A percentile compares a stretch with the other conserved stretches of the same genome.
Evolutionary conservation across 2,888 invertebrate species (phyloP).

Genomic region (Cylindroiulus punctatus): DNA sequence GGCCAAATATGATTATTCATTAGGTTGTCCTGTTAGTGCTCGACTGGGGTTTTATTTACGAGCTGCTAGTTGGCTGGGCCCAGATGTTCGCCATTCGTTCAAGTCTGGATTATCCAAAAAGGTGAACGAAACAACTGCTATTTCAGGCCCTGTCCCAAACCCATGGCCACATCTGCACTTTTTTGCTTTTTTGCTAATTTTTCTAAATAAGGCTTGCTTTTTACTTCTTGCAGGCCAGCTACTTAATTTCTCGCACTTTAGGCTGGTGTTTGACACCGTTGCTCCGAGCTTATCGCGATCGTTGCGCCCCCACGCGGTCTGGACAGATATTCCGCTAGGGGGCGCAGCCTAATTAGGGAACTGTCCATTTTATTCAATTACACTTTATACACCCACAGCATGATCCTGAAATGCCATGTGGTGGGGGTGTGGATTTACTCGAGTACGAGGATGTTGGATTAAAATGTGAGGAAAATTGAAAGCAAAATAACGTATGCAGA

Average conservation of each 20-base stretch:
- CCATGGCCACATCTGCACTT: slow-evolving; percentile 21
- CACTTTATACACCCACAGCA: too few species aligned
- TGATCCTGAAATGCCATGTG: too few species aligned
- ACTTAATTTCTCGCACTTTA: slow-evolving; percentile 23
- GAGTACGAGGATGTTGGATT: too few species aligned
- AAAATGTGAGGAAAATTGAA: too few species aligned
- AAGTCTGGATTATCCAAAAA: slow-evolving; percentile 31
- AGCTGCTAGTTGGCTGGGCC: slow-evolving; percentile 41
- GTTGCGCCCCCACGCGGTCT: not conserved
- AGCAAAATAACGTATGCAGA: too few species aligned
- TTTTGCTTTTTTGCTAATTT: too few species aligned
- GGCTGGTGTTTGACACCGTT: slow-evolving; percentile 21
- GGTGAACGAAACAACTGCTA: slow-evolving; percentile 30
- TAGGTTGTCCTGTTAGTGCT: slow-evolving; percentile 30
- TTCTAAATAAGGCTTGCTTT: slow-evolving; percentile 6
- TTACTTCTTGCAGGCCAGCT: not conserved
- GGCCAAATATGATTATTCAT: slow-evolving; percentile 45
- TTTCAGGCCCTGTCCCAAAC: not conserved
- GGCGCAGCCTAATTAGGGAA: not conserved
- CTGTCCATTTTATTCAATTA: too few species aligned
- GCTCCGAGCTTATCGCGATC: not conserved
- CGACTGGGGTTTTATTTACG: slow-evolving; percentile 43
- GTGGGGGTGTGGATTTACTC: too few species aligned
- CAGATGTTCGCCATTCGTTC: slow-evolving; percentile 23
- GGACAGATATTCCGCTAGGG: not conserved